A percentile compares a stretch with the other conserved stretches of the same genome.
Conservation (phyloP, 2,888 invertebrate genomes). For the Drosophila leonis region DNA sequence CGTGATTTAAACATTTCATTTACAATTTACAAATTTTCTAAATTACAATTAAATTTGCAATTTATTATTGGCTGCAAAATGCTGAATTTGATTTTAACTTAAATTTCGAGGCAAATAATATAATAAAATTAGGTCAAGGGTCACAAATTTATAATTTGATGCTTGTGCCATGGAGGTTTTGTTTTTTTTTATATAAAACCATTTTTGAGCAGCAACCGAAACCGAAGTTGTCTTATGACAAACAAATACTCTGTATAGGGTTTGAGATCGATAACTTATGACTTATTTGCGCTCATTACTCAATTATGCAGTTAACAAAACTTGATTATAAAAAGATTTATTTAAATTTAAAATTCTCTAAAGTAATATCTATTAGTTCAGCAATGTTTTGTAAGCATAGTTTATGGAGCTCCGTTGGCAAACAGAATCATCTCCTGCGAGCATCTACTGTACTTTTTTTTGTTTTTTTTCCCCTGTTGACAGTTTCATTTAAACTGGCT, state of each 20-base stretch:
- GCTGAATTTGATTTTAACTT: background rate
- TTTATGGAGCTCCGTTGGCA: background rate
- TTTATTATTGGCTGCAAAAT: background rate
- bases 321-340: background rate
- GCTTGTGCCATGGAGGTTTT: too few species aligned
- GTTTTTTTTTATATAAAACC: too few species aligned
- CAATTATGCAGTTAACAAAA: background rate
- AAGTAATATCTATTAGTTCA: background rate
- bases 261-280: background rate
- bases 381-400: background rate
- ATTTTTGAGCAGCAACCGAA: too few species aligned
- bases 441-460: slow-evolving; percentile 1
- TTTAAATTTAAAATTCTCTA: background rate
- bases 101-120: background rate
- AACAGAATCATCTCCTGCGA: background rate
- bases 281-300: background rate
- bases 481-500: slow-evolving; percentile 59
- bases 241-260: background rate
- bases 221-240: background rate
- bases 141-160: background rate
- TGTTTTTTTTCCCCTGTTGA: slow-evolving; percentile 35
- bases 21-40: background rate
- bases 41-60: background rate
- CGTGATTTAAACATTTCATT: background rate
- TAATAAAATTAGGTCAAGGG: background rate